These are phyloP conservation scores for Xestia xanthographa DNA, from an alignment of 2,888 invertebrate genomes.

Conservation along the genomic window DNA sequence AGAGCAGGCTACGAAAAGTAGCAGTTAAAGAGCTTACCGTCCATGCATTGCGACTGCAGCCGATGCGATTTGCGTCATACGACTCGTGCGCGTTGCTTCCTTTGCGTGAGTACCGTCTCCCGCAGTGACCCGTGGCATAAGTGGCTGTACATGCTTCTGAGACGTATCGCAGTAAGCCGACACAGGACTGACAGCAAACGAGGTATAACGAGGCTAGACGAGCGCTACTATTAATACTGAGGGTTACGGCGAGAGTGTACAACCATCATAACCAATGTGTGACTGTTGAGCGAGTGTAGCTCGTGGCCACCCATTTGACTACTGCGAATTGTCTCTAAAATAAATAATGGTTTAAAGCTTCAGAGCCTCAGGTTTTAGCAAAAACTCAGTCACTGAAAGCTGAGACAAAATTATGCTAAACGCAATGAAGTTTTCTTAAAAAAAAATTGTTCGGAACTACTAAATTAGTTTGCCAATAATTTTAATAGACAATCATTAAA, in stretches of 20 bases:
- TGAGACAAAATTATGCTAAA: not conserved
- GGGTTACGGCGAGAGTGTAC: not conserved
- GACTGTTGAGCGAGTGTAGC: not conserved
- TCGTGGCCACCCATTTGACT: not conserved
- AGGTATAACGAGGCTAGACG: not conserved
- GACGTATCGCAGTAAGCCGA: not conserved
- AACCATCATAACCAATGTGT: not conserved
- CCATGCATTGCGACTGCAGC: not conserved
- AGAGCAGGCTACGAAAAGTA: not conserved
- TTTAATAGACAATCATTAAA: conserved; percentile 3
- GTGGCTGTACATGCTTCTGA: not conserved
- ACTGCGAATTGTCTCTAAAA: not conserved
- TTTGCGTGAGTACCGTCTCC: not conserved
- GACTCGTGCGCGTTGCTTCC: not conserved
- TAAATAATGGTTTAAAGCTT: not conserved
- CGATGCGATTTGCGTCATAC: not conserved
- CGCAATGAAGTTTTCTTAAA: not conserved
- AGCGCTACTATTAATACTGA: no score
- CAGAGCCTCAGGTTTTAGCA: not conserved
- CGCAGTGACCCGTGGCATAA: not conserved
- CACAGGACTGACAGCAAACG: not conserved
- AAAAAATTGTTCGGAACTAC: not conserved
- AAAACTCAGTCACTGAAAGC: not conserved
- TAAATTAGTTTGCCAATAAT: not conserved
- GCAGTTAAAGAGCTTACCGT: not conserved